Percentiles rank a stretch among this genome's conserved stretches.
These are phyloP conservation scores for Agapostemon virescens DNA, from an alignment of 2,888 invertebrate species.

Conservation along the genomic window DNA sequence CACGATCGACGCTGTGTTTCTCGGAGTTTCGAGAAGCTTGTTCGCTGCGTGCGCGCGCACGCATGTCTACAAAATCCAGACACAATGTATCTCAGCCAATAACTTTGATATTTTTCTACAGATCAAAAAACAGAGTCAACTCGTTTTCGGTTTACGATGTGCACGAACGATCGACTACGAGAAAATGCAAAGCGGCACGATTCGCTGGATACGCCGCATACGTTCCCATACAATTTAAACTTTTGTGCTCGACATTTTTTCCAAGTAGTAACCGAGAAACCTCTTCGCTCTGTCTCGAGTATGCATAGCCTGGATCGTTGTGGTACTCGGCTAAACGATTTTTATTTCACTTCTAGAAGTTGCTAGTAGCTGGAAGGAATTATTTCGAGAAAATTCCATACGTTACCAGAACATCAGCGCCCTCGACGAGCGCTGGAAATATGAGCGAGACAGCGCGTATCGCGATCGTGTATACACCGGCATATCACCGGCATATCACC, in stretches of 20 bases:
- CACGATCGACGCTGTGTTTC: conserved; percentile 18
- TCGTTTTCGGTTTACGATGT: background rate
- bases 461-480: too few species aligned
- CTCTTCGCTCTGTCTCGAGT: background rate
- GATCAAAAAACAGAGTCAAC: background rate
- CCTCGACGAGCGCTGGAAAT: background rate
- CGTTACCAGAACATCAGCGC: background rate
- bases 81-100: background rate
- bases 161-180: too few species aligned
- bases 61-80: background rate
- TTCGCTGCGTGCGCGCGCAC: background rate
- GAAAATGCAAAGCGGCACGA: background rate
- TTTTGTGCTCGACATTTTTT: background rate
- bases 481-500: too few species aligned
- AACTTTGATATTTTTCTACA: background rate
- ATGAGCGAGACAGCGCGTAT: background rate
- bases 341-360: background rate
- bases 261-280: too few species aligned
- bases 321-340: background rate
- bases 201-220: background rate
- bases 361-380: conserved; percentile 10
- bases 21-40: conserved; percentile 39
- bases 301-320: background rate
- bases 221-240: background rate
- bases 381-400: conserved; percentile 26